Evolutionary conservation across 2,113 vertebrate genomes (phyloP).

Genomic region (Protomyctophum bolini): DNA sequence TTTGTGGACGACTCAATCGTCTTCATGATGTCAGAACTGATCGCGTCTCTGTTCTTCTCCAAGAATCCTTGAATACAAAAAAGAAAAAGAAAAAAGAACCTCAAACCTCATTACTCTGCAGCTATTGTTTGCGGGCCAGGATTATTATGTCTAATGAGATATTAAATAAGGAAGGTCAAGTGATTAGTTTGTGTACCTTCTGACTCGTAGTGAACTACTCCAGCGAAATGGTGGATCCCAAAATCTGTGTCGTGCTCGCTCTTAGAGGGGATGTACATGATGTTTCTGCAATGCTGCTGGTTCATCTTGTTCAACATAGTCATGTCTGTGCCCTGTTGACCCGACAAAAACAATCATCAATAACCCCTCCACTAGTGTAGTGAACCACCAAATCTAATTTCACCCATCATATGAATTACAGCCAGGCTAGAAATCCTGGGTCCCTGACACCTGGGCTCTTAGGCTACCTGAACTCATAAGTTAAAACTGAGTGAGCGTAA

Average conservation of each 20-base stretch:
- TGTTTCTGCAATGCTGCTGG: slow-evolving; percentile 76
- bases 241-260: slow-evolving; percentile 83
- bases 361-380: neutral
- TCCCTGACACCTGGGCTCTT: too few species aligned
- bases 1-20: slow-evolving; percentile 85
- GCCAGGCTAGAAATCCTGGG: too few species aligned
- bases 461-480: too few species aligned
- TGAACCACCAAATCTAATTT: neutral
- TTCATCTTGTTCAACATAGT: slow-evolving; percentile 91
- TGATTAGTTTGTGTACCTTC: slow-evolving; percentile 74
- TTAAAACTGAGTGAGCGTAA: too few species aligned
- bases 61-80: slow-evolving; percentile 83
- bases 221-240: slow-evolving; percentile 91
- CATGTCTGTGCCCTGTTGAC: slow-evolving; percentile 86
- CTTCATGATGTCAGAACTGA: slow-evolving; percentile 85
- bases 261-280: slow-evolving; percentile 81
- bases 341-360: neutral
- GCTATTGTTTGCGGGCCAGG: too few species aligned
- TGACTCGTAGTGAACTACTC: slow-evolving; percentile 85
- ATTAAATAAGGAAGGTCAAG: too few species aligned
- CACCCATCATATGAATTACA: neutral
- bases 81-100: neutral
- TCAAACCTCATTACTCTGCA: neutral
- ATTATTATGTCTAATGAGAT: too few species aligned
- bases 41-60: slow-evolving; percentile 93